phyloP scores from a whole-genome alignment of 2,113 vertebrate species.

The Scolopax mira region DNA sequence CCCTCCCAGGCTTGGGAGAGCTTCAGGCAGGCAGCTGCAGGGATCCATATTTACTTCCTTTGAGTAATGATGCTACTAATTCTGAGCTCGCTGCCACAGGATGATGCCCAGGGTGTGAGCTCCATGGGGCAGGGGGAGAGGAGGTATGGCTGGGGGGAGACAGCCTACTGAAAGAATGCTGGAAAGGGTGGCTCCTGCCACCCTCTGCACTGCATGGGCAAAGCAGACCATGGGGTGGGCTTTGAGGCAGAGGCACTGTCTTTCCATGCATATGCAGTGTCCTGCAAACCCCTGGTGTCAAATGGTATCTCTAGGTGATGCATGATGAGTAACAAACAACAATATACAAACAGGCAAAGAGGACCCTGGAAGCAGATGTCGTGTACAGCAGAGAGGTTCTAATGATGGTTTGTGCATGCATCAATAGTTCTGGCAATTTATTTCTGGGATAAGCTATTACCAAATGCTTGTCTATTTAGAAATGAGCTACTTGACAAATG shows the following conservation, averaged over 20 bases:
- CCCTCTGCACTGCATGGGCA: background rate
- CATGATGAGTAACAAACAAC: background rate
- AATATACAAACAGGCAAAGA: background rate
- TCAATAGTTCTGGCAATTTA: background rate
- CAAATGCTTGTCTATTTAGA: background rate
- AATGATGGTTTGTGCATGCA: background rate
- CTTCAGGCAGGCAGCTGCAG: background rate
- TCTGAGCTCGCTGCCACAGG: background rate
- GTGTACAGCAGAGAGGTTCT: background rate
- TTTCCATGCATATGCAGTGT: background rate
- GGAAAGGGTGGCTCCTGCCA: background rate
- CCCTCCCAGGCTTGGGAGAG: background rate
- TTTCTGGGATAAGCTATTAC: background rate
- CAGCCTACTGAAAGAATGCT: background rate
- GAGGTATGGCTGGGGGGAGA: background rate
- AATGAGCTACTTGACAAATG: background rate
- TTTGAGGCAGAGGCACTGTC: background rate
- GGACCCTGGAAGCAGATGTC: background rate
- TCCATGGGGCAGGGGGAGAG: background rate
- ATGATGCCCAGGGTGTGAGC: background rate
- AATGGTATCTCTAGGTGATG: accelerated
- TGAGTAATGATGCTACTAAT: background rate
- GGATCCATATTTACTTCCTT: background rate
- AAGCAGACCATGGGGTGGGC: background rate
- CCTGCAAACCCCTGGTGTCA: background rate